Evolutionary conservation across 2,113 vertebrate species (phyloP), one percentile per base, ranked within the genome.

Genomic region (Corythornis vintsioides): DNA sequence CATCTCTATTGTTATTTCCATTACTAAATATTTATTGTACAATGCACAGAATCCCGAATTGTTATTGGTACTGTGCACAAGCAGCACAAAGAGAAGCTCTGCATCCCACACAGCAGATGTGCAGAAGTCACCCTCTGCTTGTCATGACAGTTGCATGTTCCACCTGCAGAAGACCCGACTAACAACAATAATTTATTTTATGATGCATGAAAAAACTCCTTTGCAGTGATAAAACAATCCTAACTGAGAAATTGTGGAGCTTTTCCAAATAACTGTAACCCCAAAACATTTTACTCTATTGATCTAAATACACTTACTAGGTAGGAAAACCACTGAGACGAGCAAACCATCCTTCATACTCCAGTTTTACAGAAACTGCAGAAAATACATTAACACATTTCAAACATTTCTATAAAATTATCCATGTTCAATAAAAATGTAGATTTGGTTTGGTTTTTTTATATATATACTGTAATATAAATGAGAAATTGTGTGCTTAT

Each of bases 31-130:
- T 70, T 92, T 86, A 35, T 42, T n/a, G 19, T 9, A 20, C 31
- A 10, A 25, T 13, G 48, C 70, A 80, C 22, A 55, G 55, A 9
- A 45, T 31, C 78, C 75, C 9, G 59, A 20, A 10, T 1, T 4
- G 42, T 4, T 7, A 4, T 6, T 0, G 31, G 25, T 40, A 3
- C 53, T 0, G 4, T 0, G 56, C 53, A 16, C 0, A 8, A 24
- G 47, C 48, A 4, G 56, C 52, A 20, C 61, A 21, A 11, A 6
- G n/a, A 47, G 13, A 2, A 28, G 3, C 20, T 26, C 90, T 29
- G 35, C 4, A 21, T 3, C 6, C 26, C 19, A 7, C 13, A 1
- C 0, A 4, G 71, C 56, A 72, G n/a, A 16, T 20, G 8, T 1
- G 35, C 3, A 25, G 38, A 53, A 53, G 48, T 18, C 42, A 5